Evolutionary conservation across 1,140 invertebrate genomes (phyloP), one percentile per base, ranked within the genome.

Genomic region (Carcinoscorpius rotundicauda): DNA sequence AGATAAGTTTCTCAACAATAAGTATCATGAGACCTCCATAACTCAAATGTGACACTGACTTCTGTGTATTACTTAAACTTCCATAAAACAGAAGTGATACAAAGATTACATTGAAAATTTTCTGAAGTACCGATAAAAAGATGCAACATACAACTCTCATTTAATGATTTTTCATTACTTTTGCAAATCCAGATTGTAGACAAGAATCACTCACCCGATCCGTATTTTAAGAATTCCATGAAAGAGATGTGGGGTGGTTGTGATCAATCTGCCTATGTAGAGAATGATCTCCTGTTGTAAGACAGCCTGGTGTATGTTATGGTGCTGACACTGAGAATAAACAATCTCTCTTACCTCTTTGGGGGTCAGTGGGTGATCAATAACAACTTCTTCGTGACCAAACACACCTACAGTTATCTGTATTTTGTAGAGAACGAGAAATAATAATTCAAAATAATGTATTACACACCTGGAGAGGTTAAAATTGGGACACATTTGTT

Each of bases 321-420:
- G 87, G 0, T 88, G 88, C 74, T 92, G 88, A 71, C 93, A 67
- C 11, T 64, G 61, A 52, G 50, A 62, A 63, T 73, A 73, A 48
- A 73, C 68, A n/a, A 73, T 69, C 11, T 86, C 84, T 69, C 91
- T 85, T 58, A 97, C 93, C 77, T 97, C 93, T 3, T 85, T 84
- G 0, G 97, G 97, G 1, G 93, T 94, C 82, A 97, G 87, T 0
- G 97, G 97, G 74, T 97, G 95, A 75, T 97, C 92, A 73, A 99
- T 92, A 0, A 97, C 89, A 0, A 91, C 92, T 81, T 98, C 94
- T 72, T 93, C 88, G 68, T 90, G 86, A 0, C 91, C 91, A 74
- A 94, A 90, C 49, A 97, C 91, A 56, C 96, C 96, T 4, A 98
- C 88, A 4, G 93, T 94, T 52, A 98, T 81, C 89, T 93, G 71